A percentile compares a stretch with the other conserved stretches of the same genome.
These are phyloP conservation scores for Lepidurus couesii DNA, from an alignment of 1,140 invertebrate genomes.

Conservation along the genomic window DNA sequence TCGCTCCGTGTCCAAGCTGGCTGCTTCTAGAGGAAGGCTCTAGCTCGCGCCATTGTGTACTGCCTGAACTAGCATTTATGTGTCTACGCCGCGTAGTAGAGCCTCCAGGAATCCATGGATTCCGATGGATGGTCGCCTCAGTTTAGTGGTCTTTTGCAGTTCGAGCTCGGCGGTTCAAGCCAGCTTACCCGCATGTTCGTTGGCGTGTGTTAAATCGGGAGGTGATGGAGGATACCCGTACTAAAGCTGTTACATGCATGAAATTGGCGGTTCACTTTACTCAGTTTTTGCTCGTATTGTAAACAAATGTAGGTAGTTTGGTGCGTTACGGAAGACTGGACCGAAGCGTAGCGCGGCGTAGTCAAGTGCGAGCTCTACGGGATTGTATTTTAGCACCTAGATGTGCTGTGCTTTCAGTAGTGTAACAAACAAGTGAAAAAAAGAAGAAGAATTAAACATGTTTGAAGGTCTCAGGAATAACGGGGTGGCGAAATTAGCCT, in stretches of 20 bases:
- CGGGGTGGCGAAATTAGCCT: slow-evolving; percentile 61
- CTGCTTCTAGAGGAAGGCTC: not conserved
- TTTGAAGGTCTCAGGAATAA: slow-evolving; percentile 65
- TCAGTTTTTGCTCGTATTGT: not conserved
- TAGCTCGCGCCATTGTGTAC: not conserved
- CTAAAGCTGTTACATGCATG: not conserved
- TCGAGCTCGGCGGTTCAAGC: not conserved
- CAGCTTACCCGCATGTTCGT: not conserved
- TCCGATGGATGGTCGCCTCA: not conserved
- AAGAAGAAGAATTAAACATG: slow-evolving; percentile 45
- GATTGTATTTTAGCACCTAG: not conserved
- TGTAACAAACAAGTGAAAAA: not conserved
- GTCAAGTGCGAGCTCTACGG: not conserved
- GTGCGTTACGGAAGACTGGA: not conserved
- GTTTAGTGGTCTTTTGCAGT: not conserved
- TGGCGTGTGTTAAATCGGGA: not conserved
- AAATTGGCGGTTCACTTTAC: not conserved
- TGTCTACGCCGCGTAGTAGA: not conserved
- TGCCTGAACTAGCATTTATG: not conserved
- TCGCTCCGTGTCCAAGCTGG: not conserved
- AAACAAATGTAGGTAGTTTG: not conserved
- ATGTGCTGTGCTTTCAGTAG: not conserved
- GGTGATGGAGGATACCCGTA: slow-evolving; percentile 16
- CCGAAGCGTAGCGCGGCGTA: not conserved
- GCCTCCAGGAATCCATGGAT: not conserved